Conservation (phyloP, 2,797 vertebrate genomes). For the Gephyroberyx darwinii region DNA sequence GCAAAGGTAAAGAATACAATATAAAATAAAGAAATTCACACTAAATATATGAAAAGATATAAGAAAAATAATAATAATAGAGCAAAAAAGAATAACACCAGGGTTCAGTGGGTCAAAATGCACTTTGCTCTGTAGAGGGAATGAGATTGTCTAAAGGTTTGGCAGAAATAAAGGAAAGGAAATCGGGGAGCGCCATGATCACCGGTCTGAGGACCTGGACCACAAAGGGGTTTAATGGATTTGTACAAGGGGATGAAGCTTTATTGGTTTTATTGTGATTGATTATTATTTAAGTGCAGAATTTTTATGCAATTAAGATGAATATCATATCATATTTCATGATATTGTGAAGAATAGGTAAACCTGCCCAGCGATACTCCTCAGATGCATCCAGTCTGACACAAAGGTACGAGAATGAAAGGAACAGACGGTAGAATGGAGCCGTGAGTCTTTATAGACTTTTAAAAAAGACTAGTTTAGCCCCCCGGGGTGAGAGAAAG, state of each 20-base stretch:
- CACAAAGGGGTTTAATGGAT: conserved; percentile 1
- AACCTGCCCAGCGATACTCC: conserved; percentile 15
- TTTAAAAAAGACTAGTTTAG: conserved; percentile 17
- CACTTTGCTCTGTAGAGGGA: conserved; percentile 5
- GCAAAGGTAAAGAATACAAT: too few relatives aligned
- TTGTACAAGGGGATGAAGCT: neutral
- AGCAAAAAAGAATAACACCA: too few relatives aligned
- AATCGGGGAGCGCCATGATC: neutral
- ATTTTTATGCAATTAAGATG: too few relatives aligned
- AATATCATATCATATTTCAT: neutral
- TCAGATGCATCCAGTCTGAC: conserved; percentile 41
- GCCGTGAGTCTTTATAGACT: conserved; percentile 46
- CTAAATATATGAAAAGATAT: too few relatives aligned
- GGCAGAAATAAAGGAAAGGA: conserved; percentile 27
- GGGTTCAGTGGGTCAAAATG: neutral
- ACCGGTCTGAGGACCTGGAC: too few relatives aligned
- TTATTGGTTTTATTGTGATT: neutral
- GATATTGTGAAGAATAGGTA: conserved; percentile 11
- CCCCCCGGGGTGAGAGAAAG: conserved; percentile 44
- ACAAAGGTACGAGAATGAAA: conserved; percentile 40
- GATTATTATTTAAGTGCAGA: neutral
- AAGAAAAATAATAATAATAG: too few relatives aligned
- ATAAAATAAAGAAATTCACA: too few relatives aligned
- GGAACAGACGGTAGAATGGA: neutral
- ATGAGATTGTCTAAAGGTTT: conserved; percentile 8